Evolutionary conservation across 2,888 invertebrate genomes (phyloP), one percentile per base, ranked within the genome.

Genomic region (Crematogaster levior): DNA sequence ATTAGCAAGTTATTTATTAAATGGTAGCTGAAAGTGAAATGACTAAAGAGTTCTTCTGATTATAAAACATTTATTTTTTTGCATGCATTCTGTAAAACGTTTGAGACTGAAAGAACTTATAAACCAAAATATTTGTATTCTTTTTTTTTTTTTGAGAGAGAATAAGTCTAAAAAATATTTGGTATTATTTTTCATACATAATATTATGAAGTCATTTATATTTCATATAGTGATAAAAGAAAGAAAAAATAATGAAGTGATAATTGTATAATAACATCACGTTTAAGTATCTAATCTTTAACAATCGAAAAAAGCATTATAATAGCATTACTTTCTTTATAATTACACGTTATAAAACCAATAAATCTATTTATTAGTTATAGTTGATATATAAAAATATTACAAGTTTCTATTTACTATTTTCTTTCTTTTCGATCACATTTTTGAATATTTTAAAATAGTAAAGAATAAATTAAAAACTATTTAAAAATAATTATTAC

Each of bases 271-370:
- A 34, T 73, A 30, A 60, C 5, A 30, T 46, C 18, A 24, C 37
- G 34, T 48, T 48, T 61, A 48, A 74, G 18, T 61, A 48, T 61
- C 12, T 75, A 51, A 75, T 75, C 18, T 63, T 61, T 75, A 51
- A 24, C 10, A 24, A 56, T 75, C 24, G 21, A 6, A 9, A 27
- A 40, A 51, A 34, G 18, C 18, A 6, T 15, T 34, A 46, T 60
- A 37, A 63, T 61, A 74, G 24, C 46, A 60, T 73, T 73, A 70
- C 7, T 24, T 80, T 27, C 46, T 74, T 51, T 81, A 81, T 53
- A 43, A 18, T 56, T n/a, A 70, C 48, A 24, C 12, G 51, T 30
- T 72, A n/a, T 21, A 63, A 74, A 37, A 74, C 1, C 48, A 74
- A 63, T 75, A 75, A 58, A 24, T 15, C 46, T 58, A 79, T 60